phyloP scores from a whole-genome alignment of 2,797 vertebrate species.

The Manis pentadactyla region DNA sequence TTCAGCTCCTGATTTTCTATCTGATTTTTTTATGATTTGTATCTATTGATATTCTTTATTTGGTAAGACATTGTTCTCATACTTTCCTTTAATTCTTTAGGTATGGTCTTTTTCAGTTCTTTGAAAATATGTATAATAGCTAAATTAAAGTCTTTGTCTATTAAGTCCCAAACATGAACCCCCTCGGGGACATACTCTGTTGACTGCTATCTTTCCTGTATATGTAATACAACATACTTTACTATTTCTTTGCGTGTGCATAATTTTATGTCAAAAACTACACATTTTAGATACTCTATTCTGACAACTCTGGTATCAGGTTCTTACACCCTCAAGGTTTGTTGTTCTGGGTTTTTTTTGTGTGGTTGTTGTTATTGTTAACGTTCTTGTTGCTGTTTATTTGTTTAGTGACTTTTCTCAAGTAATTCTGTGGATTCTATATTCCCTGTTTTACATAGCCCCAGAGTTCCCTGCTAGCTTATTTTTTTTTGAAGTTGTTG shows the following conservation, averaged over 20 bases:
- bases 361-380: not conserved
- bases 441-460: not conserved
- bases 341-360: not conserved
- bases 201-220: not conserved
- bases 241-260: not conserved
- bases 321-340: not conserved
- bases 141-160: conserved; percentile 29
- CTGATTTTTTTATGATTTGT: conserved; percentile 22
- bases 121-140: conserved; percentile 16
- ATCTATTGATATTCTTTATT: not conserved
- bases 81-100: not conserved
- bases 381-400: conserved; percentile 18
- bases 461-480: not conserved
- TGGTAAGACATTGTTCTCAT: conserved; percentile 6
- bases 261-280: not conserved
- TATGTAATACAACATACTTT: not conserved
- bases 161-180: conserved; percentile 14
- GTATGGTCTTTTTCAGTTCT: conserved; percentile 17
- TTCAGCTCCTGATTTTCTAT: conserved; percentile 27
- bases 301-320: conserved; percentile 9
- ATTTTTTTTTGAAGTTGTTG: not conserved
- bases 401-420: not conserved
- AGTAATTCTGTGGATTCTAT: conserved; percentile 1
- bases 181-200: not conserved
- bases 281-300: not conserved